phyloP scores from a whole-genome alignment of 2,888 invertebrate species.

The Zele albiditarsus region DNA sequence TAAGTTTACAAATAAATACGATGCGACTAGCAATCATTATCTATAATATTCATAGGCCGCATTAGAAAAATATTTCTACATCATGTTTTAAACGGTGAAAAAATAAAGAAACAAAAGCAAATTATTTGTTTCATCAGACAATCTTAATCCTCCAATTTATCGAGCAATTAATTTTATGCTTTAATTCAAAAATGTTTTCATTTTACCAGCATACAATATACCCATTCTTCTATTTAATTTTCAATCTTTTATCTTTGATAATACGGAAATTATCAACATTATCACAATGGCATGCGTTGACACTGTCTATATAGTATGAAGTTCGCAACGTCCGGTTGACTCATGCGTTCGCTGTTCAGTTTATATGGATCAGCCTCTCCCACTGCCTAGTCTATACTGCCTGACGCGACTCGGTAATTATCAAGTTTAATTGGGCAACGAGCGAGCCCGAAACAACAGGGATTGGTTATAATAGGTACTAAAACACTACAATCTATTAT shows the following conservation, averaged over 20 bases:
- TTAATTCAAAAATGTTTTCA: no score
- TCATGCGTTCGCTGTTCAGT: constrained; percentile 19
- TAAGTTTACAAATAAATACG: no score
- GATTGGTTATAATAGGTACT: constrained; percentile 2
- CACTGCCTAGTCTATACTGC: neutral
- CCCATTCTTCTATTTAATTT: neutral
- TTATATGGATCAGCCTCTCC: constrained; percentile 1
- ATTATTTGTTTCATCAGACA: no score
- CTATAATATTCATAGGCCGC: no score
- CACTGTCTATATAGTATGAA: constrained; percentile 3
- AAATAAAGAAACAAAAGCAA: no score
- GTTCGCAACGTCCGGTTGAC: constrained; percentile 28
- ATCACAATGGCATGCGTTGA: neutral
- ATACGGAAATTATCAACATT: constrained; percentile 7
- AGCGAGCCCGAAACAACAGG: constrained; percentile 52
- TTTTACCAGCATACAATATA: no score
- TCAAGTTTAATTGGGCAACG: constrained; percentile 66
- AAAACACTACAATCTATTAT: neutral
- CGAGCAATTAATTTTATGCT: no score
- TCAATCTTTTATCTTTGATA: neutral
- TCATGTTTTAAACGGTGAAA: no score
- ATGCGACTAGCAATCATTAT: no score
- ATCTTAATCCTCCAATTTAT: no score
- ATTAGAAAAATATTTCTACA: no score
- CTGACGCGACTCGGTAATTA: constrained; percentile 57